Evolutionary conservation across 2,113 vertebrate species (phyloP), one percentile per base, ranked within the genome.

Genomic region (Prunella fulvescens): DNA sequence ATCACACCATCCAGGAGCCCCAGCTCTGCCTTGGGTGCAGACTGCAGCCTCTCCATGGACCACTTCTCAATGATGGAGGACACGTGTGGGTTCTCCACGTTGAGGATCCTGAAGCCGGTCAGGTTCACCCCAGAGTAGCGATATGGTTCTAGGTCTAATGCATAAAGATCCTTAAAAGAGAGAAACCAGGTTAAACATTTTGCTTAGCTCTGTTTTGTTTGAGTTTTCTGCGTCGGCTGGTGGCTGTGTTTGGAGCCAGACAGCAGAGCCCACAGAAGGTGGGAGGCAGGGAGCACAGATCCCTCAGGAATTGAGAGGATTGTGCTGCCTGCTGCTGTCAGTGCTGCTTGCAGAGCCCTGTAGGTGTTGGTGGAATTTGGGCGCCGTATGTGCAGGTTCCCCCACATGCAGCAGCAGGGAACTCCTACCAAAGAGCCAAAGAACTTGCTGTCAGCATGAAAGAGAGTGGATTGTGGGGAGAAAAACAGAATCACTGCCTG

Each of bases 111-210:
- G 97, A 99, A 99, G 53, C 99, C 99, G 0, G 99, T 99, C 98
- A 99, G 98, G 96, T 99, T 99, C 87, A 99, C 99, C 13, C 99
- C 99, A 2, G 99, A 99, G 98, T 99, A 99, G 93, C 99, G 99
- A 33, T 99, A 99, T 22, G 99, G 99, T 94, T 99, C 99, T 96
- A 99, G 98, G 98, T 99, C 99, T 86, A 99, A 98, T 29, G 99
- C 99, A 95, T 99, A 99, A 94, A 99, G 98, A 97, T 99, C 99
- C 99, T 99, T 95, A 69, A 92, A 97, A 94, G 96, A 96, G 90
- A 97, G 87, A 97, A 97, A 92, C 40, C 15, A 3, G 35, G 60
- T 93, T 96, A 57, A 94, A 79, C 78, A 48, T 66, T 54, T 57
- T 65, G 81, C 12, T 88, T 86, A 67, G n/a, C 81, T 92, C 12